Base-by-base conservation (phyloP, 1,140 invertebrate species). In the Stegodyphus dumicola region DNA sequence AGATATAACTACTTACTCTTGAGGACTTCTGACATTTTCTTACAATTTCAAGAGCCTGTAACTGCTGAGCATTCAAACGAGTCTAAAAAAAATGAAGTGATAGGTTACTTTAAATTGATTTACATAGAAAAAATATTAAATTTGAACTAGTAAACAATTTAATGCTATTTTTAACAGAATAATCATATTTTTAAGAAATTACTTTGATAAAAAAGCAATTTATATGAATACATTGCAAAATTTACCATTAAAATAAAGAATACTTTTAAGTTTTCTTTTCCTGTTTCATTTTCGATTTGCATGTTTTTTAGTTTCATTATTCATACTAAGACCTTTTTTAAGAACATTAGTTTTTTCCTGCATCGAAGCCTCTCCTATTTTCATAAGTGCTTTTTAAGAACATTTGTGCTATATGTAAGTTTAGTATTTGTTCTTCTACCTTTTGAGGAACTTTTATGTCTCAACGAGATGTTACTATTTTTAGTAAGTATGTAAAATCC, bases 41-140 rank as follows among this genome's bases (percentile, higher is more conserved):
- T n/a, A 86, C 73, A n/a, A 78, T 48, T 71, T 86, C 84, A 9
- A 86, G 52, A 73, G 84, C 84, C 65, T 78, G 84, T 51, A 78
- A 17, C 65, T 86, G 84, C 18, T 86, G 84, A 52, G 77, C 48
- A 52, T 86, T 79, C 49, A 86, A 53, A 33, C 60, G 76, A 15
- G 52, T 71, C 77, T 86, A 86, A 74, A 74, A 74, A 78, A 7
- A 6, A 60, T 60, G 0, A 10, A 15, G 9, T 60, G 15, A 60
- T 15, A 10, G 9, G 15, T 60, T 60, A 60, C 5, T 10, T 60
- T 60, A 10, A 60, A 60, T 9, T 10, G 15, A 10, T 60, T 10
- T 60, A 5, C 9, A 60, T 10, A 60, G 1, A 60, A 60, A 60
- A 60, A 2, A 60, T 60, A 60, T 60, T 60, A 60, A 60, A 60